Conservation (phyloP, 2,113 vertebrate genomes). For the Scomber japonicus region DNA sequence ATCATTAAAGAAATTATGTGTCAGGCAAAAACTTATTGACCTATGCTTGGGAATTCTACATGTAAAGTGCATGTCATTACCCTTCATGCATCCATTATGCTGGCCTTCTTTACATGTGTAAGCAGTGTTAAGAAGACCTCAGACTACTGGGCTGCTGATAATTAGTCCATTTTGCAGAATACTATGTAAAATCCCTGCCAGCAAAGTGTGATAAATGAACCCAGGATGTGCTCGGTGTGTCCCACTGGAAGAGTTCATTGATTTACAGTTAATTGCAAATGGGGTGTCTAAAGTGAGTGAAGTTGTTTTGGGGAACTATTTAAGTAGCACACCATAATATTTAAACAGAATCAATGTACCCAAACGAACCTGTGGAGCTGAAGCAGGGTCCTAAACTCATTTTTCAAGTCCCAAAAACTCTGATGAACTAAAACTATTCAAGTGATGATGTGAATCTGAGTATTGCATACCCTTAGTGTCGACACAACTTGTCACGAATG, state of each 20-base stretch:
- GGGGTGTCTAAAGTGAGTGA: neutral
- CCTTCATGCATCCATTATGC: neutral
- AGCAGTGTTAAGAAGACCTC: too few species aligned
- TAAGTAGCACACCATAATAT: neutral
- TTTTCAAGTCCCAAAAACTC: too few species aligned
- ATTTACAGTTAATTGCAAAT: neutral
- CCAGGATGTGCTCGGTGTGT: neutral
- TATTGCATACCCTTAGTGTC: neutral
- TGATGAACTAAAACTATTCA: neutral
- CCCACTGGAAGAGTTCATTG: neutral
- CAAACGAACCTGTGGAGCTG: too few species aligned
- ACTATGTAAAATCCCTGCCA: neutral
- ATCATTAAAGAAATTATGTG: neutral
- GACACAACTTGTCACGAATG: neutral
- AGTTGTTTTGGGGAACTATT: neutral
- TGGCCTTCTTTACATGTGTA: too few species aligned
- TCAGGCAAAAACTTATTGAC: neutral
- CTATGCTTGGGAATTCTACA: too few species aligned
- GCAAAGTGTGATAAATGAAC: neutral
- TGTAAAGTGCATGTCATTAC: too few species aligned
- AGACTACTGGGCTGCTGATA: too few species aligned
- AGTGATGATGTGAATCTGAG: neutral
- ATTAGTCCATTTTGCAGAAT: too few species aligned
- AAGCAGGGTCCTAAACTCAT: neutral
- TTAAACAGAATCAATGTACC: neutral